Evolutionary conservation across 2,113 vertebrate species (phyloP).

Genomic region (Machaerirhynchus nigripectus): DNA sequence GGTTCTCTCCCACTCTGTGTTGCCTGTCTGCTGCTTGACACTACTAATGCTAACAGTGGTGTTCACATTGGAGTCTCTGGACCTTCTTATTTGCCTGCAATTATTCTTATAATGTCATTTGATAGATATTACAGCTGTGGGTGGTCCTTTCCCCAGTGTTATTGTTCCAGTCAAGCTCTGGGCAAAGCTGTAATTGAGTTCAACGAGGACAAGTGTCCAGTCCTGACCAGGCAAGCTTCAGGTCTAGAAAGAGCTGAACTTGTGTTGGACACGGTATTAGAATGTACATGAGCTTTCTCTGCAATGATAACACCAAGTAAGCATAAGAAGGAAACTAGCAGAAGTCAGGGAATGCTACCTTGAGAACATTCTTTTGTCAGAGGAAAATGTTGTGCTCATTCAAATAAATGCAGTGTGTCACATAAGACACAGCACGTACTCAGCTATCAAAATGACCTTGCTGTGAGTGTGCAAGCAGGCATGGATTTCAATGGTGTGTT

Average conservation of each 20-base stretch:
- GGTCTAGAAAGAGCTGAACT: not conserved
- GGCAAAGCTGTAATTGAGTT: not conserved
- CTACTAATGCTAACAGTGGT: not conserved
- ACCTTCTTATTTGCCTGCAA: not conserved
- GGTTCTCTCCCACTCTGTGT: not conserved
- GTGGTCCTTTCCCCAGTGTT: not conserved
- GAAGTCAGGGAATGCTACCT: not conserved
- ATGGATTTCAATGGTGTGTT: not conserved
- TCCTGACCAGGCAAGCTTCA: not conserved
- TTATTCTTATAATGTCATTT: not conserved
- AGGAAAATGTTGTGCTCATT: not conserved
- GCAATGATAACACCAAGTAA: not conserved
- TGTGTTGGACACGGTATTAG: not conserved
- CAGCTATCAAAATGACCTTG: not conserved
- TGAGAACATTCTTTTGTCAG: not conserved
- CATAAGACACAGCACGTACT: not conserved
- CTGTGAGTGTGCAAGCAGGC: not conserved
- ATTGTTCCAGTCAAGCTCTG: not conserved
- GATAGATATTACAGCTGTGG: not conserved
- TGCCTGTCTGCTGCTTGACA: not conserved
- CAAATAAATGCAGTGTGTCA: not conserved
- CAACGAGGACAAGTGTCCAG: not conserved
- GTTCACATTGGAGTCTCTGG: not conserved
- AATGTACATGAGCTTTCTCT: not conserved
- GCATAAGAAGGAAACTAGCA: not conserved